These are phyloP conservation scores for Eristalinus aeneus DNA, from an alignment of 2,888 invertebrate genomes.

Conservation along the genomic window DNA sequence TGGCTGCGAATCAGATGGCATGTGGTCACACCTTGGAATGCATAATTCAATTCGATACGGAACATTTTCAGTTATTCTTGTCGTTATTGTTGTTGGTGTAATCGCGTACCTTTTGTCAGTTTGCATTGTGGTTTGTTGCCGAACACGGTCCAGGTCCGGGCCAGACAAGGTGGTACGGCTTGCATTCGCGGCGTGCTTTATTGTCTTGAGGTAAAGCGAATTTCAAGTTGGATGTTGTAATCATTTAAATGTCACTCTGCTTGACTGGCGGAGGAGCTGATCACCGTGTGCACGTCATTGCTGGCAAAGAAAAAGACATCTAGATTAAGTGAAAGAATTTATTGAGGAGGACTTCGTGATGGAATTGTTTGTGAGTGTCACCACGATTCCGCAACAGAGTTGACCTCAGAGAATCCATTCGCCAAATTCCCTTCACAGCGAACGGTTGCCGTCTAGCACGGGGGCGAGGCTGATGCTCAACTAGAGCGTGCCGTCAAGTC, in stretches of 20 bases:
- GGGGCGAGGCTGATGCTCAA: not conserved
- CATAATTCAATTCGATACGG: conserved; percentile 70
- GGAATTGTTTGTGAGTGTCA: not conserved
- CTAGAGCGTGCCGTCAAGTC: not conserved
- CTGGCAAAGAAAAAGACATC: conserved; percentile 29
- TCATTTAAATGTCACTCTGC: conserved; percentile 61
- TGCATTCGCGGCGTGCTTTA: conserved; percentile 36
- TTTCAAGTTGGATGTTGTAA: conserved; percentile 63
- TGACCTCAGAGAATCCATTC: not conserved
- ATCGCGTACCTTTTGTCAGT: conserved; percentile 61
- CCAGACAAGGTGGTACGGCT: not conserved
- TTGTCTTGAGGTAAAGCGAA: conserved; percentile 58
- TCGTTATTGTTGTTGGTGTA: conserved; percentile 26
- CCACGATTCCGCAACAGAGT: not conserved
- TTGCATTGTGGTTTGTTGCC: conserved; percentile 52
- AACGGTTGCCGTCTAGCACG: not conserved
- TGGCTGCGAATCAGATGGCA: conserved; percentile 51
- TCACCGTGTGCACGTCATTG: not conserved
- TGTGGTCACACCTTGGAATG: conserved; percentile 70
- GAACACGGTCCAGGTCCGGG: conserved; percentile 33
- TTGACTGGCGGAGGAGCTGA: conserved; percentile 15
- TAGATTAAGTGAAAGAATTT: conserved; percentile 39
- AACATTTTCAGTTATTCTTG: conserved; percentile 57
- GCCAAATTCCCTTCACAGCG: not conserved
- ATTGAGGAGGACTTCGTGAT: not conserved